phyloP scores from a whole-genome alignment of 2,888 invertebrate species.

The Lydus trimaculatus region DNA sequence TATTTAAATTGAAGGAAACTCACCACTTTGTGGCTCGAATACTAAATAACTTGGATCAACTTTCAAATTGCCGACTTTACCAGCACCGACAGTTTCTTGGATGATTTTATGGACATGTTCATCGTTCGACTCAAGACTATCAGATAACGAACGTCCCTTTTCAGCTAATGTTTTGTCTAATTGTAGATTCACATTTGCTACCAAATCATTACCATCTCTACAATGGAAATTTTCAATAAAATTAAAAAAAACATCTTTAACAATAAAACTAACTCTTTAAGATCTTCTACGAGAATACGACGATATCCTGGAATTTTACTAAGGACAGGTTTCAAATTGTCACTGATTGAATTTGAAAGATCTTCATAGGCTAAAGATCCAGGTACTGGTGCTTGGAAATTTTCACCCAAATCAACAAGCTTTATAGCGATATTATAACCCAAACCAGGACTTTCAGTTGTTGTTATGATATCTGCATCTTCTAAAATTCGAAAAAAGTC shows the following conservation, averaged over 20 bases:
- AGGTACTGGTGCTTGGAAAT: conserved; percentile 75
- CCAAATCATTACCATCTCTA: conserved; percentile 70
- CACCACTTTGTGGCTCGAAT: conserved; percentile 75
- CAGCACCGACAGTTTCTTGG: conserved; percentile 73
- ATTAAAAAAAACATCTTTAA: background rate
- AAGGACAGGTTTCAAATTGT: conserved; percentile 70
- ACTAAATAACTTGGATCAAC: conserved; percentile 84
- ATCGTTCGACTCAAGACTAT: conserved; percentile 47
- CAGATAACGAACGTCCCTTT: conserved; percentile 63
- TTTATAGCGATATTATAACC: conserved; percentile 77
- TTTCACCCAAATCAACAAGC: conserved; percentile 78
- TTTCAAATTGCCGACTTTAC: conserved; percentile 78
- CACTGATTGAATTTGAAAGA: conserved; percentile 71
- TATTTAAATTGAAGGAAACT: conserved; percentile 54
- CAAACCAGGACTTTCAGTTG: conserved; percentile 70
- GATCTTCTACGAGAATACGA: conserved; percentile 72
- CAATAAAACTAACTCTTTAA: conserved; percentile 69
- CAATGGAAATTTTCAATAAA: conserved; percentile 25
- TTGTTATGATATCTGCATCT: conserved; percentile 66
- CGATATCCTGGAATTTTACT: conserved; percentile 75
- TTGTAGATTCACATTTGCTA: conserved; percentile 78
- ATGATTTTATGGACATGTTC: conserved; percentile 66
- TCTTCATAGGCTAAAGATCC: conserved; percentile 78
- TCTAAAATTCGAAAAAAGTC: conserved; percentile 54
- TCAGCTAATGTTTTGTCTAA: conserved; percentile 75